A percentile compares a stretch with the other conserved stretches of the same genome.
Conservation (phyloP, 64 coral and sea anemone genomes). For the Porites australiensis region DNA sequence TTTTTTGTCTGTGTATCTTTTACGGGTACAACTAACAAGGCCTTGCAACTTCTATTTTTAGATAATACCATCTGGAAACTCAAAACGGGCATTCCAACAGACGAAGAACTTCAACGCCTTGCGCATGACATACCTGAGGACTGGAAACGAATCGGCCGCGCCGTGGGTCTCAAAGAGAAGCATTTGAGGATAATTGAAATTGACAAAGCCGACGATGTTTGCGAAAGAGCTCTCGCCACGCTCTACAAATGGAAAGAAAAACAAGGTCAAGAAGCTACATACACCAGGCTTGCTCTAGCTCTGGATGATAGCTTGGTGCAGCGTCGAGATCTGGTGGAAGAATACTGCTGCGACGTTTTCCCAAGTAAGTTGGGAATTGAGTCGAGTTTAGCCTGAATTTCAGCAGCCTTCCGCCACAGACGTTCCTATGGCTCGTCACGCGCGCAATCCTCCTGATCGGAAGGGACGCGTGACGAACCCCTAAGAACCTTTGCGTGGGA, state of each 20-base stretch:
- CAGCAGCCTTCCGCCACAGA: no score
- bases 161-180: slow-evolving; percentile 4
- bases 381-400: no score
- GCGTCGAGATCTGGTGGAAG: background rate
- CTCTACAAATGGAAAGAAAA: background rate
- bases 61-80: background rate
- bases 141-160: background rate
- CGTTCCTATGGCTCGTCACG: no score
- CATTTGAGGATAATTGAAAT: background rate
- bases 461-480: no score
- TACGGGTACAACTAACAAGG: no score
- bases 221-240: background rate
- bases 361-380: background rate
- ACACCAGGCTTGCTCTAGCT: background rate
- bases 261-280: background rate
- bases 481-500: no score
- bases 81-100: background rate
- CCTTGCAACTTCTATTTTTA: background rate
- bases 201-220: background rate
- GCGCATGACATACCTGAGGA: background rate
- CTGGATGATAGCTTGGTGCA: background rate
- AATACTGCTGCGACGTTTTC: background rate
- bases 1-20: no score
- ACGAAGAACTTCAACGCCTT: background rate
- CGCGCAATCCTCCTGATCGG: no score